Evolutionary conservation across 2,113 vertebrate genomes (phyloP), one percentile per base, ranked within the genome.

Genomic region (Mola mola): DNA sequence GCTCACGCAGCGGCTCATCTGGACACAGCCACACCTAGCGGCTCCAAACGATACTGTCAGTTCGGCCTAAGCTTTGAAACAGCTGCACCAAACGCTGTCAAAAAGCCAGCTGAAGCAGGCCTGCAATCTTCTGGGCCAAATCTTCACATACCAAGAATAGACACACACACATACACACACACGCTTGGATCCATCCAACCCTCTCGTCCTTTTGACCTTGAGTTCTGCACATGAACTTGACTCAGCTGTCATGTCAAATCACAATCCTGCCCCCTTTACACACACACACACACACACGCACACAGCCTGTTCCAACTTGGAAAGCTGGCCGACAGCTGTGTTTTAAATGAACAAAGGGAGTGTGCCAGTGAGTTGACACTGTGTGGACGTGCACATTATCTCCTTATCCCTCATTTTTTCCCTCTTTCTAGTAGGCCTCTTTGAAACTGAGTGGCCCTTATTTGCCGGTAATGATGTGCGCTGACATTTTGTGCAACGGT

Each of bases 191-290:
- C 58, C 40, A 52, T 36, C 37, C 58, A 75, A 47, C 55, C 47
- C 62, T 51, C 42, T 83, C 53, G 60, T 81, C 87, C 86, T 89
- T 79, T 80, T 84, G 86, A 90, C 87, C 87, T 88, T 88, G 82
- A 83, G 78, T 63, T 84, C 80, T 80, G 72, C 64, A 71, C 85
- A 85, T 89, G 85, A 89, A 87, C 87, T 89, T 88, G 86, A 86
- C 84, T 88, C 89, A 90, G 89, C 89, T 90, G 89, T 83, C 66
- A 58, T 29, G 73, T 78, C 75, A 81, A 72, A 87, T 90, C 87
- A 88, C 51, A 81, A 38, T 53, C 53, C 66, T 75, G 55, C 41
- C 57, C 69, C 75, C 71, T 78, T 78, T 78, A 61, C 57, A 63
- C 75, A 50, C 65, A 55, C 52, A 50, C 19, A 40, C 20, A 34